Evolutionary conservation across 2,888 invertebrate genomes (phyloP).

Genomic region (Pinctada fucata): DNA sequence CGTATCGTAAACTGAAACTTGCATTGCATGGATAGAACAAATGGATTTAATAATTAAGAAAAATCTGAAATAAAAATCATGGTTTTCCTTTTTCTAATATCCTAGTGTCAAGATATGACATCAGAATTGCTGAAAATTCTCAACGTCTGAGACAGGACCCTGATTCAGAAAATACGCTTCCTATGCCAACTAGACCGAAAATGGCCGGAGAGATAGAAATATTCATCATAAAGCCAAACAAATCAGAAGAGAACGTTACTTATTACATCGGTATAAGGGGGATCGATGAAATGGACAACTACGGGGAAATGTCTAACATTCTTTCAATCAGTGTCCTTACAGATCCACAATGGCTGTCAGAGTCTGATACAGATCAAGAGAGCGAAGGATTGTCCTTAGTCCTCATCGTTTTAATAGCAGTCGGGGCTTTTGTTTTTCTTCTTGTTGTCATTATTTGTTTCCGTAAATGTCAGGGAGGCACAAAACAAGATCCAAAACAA

Average conservation of each 20-base stretch:
- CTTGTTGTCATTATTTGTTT: too few relatives aligned
- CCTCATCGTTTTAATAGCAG: too few relatives aligned
- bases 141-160: background rate
- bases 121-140: background rate
- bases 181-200: background rate
- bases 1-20: too few relatives aligned
- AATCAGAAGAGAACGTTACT: background rate
- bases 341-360: background rate
- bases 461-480: too few relatives aligned
- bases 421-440: too few relatives aligned
- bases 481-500: too few relatives aligned
- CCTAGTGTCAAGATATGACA: background rate
- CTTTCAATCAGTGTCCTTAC: background rate
- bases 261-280: slow-evolving; percentile 4
- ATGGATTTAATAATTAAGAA: too few relatives aligned
- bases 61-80: too few relatives aligned
- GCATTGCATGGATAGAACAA: too few relatives aligned
- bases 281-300: slow-evolving; percentile 13
- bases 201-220: background rate
- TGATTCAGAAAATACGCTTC: background rate
- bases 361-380: too few relatives aligned
- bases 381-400: too few relatives aligned
- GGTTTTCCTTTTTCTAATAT: background rate
- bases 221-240: background rate
- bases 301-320: slow-evolving; percentile 7